These are phyloP conservation scores for Drosophila lacicola DNA, from an alignment of 2,888 invertebrate species.

Conservation along the genomic window DNA sequence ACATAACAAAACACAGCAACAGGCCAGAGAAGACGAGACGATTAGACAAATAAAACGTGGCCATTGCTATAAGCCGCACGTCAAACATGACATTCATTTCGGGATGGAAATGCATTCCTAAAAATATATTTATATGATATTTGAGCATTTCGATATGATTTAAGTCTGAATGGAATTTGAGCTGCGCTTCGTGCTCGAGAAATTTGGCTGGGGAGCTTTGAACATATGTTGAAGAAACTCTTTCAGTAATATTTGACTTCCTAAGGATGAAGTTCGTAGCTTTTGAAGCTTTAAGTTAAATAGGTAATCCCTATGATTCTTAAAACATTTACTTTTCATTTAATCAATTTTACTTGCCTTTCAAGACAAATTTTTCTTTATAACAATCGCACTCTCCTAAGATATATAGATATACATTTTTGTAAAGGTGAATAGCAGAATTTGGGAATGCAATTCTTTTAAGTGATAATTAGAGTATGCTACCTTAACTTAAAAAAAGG, in stretches of 20 bases:
- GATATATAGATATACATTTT: too few species aligned
- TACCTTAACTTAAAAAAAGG: too few species aligned
- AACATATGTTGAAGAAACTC: too few species aligned
- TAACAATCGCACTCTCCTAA: too few species aligned
- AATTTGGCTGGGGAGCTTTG: too few species aligned
- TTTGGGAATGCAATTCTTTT: background rate
- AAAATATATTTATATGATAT: slow-evolving; percentile 1
- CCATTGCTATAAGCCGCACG: slow-evolving; percentile 26
- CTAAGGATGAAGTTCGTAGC: background rate
- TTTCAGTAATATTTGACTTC: background rate
- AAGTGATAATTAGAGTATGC: background rate
- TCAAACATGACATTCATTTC: slow-evolving; percentile 44
- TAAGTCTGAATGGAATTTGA: slow-evolving; percentile 6
- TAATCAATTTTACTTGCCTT: too few species aligned
- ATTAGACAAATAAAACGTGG: slow-evolving; percentile 31
- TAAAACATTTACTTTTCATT: too few species aligned
- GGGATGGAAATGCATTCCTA: slow-evolving; percentile 12
- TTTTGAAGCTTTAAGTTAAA: too few species aligned
- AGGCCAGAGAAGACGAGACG: slow-evolving; percentile 4
- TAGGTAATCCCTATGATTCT: too few species aligned
- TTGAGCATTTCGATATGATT: background rate
- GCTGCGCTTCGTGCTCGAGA: background rate
- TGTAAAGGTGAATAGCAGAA: background rate
- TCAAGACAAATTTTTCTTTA: too few species aligned
- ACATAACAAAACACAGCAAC: slow-evolving; percentile 53